Conservation (phyloP, 2,888 invertebrate genomes). For the Neoascia interrupta region DNA sequence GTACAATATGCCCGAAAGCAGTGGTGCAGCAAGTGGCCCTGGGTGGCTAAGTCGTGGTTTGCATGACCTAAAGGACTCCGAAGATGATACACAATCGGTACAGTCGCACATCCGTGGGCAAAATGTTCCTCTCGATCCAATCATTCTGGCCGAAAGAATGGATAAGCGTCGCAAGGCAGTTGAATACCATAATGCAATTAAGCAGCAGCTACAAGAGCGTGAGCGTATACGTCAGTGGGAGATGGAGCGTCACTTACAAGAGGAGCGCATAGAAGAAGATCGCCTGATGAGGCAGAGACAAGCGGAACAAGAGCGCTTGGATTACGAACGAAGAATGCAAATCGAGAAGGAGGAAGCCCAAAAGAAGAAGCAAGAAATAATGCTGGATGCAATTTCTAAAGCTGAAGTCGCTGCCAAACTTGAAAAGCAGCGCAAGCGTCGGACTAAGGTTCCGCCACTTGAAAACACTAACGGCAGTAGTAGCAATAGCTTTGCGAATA, state of each 20-base stretch:
- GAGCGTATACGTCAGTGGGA: conserved; percentile 88
- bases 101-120: conserved; percentile 88
- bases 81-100: conserved; percentile 77
- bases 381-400: conserved; percentile 88
- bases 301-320: conserved; percentile 84
- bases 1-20: conserved; percentile 75
- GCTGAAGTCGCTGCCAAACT: conserved; percentile 87
- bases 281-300: conserved; percentile 88
- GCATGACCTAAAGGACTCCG: conserved; percentile 81
- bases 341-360: conserved; percentile 87
- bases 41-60: conserved; percentile 82
- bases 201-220: conserved; percentile 91
- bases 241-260: conserved; percentile 85
- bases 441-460: conserved; percentile 72
- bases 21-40: conserved; percentile 76
- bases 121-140: conserved; percentile 90
- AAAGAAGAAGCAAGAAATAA: conserved; percentile 86
- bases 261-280: conserved; percentile 90
- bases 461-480: conserved; percentile 50
- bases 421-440: conserved; percentile 83
- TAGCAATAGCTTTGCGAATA: conserved; percentile 41
- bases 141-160: conserved; percentile 89
- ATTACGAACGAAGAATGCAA: conserved; percentile 85
- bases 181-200: conserved; percentile 92
- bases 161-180: conserved; percentile 89